Conservation (phyloP, 2,888 invertebrate species). For the Cosmopolites sordidus region DNA sequence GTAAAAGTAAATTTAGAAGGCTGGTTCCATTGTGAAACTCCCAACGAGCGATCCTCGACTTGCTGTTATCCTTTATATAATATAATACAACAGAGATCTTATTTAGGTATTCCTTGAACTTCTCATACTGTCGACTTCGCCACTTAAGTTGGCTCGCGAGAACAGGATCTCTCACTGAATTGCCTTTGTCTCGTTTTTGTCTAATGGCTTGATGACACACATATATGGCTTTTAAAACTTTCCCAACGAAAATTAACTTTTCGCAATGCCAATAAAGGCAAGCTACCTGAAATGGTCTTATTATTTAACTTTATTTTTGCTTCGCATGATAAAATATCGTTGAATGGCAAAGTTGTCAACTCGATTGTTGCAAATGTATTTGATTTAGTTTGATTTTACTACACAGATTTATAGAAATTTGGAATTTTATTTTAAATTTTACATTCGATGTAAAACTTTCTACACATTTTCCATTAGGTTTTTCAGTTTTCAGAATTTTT, state of each 20-base stretch:
- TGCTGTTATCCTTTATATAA: slow-evolving; percentile 7
- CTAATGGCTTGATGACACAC: slow-evolving; percentile 10
- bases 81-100: slow-evolving; percentile 7
- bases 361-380: too few species aligned
- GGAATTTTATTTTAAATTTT: too few species aligned
- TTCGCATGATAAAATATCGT: too few species aligned
- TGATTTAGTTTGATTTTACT: too few species aligned
- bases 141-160: slow-evolving; percentile 8
- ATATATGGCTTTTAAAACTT: slow-evolving; percentile 11
- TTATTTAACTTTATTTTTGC: not conserved
- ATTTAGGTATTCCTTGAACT: slow-evolving; percentile 12
- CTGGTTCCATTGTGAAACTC: not conserved
- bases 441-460: too few species aligned
- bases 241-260: slow-evolving; percentile 2
- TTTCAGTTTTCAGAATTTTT: too few species aligned
- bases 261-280: not conserved
- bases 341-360: too few species aligned
- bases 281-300: not conserved
- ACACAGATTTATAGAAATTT: too few species aligned
- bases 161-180: slow-evolving; percentile 3
- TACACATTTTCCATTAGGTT: too few species aligned
- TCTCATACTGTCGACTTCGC: slow-evolving; percentile 9
- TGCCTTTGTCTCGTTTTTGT: slow-evolving; percentile 8
- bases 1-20: slow-evolving; percentile 4
- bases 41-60: not conserved